Base-by-base conservation (phyloP, 2,113 vertebrate genomes). In the Porphyrio hochstetteri region DNA sequence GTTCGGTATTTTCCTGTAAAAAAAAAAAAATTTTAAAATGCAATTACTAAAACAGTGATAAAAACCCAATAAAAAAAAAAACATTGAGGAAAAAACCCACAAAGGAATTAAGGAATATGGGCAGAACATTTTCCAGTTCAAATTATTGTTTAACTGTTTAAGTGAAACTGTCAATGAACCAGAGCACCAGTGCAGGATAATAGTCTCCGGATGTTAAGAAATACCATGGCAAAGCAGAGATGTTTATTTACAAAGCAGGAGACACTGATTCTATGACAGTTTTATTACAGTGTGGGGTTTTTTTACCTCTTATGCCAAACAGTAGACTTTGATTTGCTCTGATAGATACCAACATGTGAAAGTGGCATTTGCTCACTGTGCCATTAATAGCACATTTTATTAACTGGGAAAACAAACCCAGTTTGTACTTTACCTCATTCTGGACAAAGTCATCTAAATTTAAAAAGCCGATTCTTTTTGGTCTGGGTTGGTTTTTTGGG, bases 1-100 rank as follows among this genome's bases (percentile, higher is more conserved):
- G 96, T 97, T 95, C 99, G 98, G 77, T 96, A 96, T 93, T 98
- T 99, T 96, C 98, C 99, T 99, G 95, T 38, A 64, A 53, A 53
- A 53, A 53, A 53, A 53, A 53, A 53, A 24, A 24, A 93, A 94
- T 46, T 46, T 18, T 18, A 85, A 9, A 29, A 60, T 9, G 48
- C 36, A 61, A 78, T 89, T 87, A 84, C 56, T 65, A 90, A 76
- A 59, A 67, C 1, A 16, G 80, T 40, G 25, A 64, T 18, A n/a
- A 35, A 77, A 72, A 92, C 13, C 9, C 23, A 23, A 29, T 9
- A 8, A 31, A 76, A 28, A 10, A 36, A 67, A 46, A 85, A 53
- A 50, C 15, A 63, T 1, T 12, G 5, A 5, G 23, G 3, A 2
- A 2, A 38, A 55, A 31, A 15, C 1, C 2, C 31, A 68, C 55